Evolutionary conservation across 2,113 vertebrate genomes (phyloP), one percentile per base, ranked within the genome.

Genomic region (Carassius carassius): DNA sequence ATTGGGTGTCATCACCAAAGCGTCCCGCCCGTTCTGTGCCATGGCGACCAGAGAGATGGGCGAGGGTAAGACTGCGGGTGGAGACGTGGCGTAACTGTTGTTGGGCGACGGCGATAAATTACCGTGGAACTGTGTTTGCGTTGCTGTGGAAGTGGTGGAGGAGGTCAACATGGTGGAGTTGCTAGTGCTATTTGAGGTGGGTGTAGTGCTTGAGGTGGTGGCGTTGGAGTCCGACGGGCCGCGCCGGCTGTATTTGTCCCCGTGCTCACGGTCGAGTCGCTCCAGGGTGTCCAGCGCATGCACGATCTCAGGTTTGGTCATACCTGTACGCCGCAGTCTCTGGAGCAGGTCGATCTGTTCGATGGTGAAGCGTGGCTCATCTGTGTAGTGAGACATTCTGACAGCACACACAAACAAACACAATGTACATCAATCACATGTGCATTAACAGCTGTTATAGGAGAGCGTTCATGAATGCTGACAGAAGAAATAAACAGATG

Each of bases 341-440:
- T 99, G 98, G 88, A 99, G 96, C 91, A 99, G 95, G 93, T 99
- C 98, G 89, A 99, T 99, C 94, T 99, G 98, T 95, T 99, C 98
- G 89, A 99, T 99, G 89, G 98, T 99, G 91, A 99, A 99, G 94
- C 97, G 96, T 86, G 41, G 41, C 9, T 44, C 41, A 44, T 44
- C 41, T 44, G 41, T 44, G 41, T 10, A 44, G 41, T 44, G 41
- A 44, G 41, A 44, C 41, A 44, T 44, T 44, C 41, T 44, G 41
- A 44, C 9, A 10, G 41, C 1, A 44, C 41, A 44, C 41, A 44
- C 1, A 41, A 41, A 7, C 1, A 41, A 41, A 41, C 41, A 41
- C 41, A 41, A 41, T 41, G 41, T 2, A 41, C 41, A 41, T 41
- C 8, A 41, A 41, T 41, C 41, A 44, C 41, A 44, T 44, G 41